These are phyloP conservation scores for Scaptomyza graminum DNA, from an alignment of 1,140 invertebrate species.

Conservation along the genomic window DNA sequence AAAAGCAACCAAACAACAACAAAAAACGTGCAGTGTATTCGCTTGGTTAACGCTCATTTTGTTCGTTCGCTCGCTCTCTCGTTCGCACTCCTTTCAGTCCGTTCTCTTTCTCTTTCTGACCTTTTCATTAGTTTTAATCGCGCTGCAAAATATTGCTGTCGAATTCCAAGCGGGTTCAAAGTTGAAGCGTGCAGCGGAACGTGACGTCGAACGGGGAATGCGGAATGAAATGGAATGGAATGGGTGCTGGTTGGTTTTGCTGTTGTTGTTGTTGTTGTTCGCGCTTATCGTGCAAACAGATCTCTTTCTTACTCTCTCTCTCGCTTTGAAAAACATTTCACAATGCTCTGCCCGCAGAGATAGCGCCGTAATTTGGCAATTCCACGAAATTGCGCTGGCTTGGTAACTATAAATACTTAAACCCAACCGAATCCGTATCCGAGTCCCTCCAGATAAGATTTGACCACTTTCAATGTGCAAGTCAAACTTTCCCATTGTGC, in stretches of 20 bases:
- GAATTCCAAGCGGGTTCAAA: slow-evolving; percentile 57
- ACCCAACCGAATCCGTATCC: neutral
- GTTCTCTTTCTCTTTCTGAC: slow-evolving; percentile 29
- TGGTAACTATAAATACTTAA: slow-evolving; percentile 13
- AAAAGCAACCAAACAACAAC: slow-evolving; percentile 32
- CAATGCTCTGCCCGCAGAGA: slow-evolving; percentile 31
- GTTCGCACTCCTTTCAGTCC: slow-evolving; percentile 8
- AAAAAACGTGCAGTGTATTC: slow-evolving; percentile 76
- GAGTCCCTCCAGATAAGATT: slow-evolving; percentile 17
- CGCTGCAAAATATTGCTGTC: slow-evolving; percentile 45
- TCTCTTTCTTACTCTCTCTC: neutral
- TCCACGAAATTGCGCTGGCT: slow-evolving; percentile 14
- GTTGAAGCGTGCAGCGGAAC: slow-evolving; percentile 56
- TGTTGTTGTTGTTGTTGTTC: slow-evolving; percentile 3
- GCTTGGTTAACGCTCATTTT: slow-evolving; percentile 82
- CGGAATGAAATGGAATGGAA: neutral
- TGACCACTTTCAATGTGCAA: neutral
- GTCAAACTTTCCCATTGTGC: slow-evolving; percentile 7
- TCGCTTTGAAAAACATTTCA: slow-evolving; percentile 14
- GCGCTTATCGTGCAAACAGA: slow-evolving; percentile 19
- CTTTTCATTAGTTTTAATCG: slow-evolving; percentile 77
- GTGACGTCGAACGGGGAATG: slow-evolving; percentile 14
- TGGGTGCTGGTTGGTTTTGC: neutral
- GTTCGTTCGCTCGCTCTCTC: slow-evolving; percentile 48
- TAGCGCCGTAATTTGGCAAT: slow-evolving; percentile 12